Percentiles rank a stretch among this genome's conserved stretches.
phyloP scores from a whole-genome alignment of 2,113 vertebrate species.

The Myotis brandtii region DNA sequence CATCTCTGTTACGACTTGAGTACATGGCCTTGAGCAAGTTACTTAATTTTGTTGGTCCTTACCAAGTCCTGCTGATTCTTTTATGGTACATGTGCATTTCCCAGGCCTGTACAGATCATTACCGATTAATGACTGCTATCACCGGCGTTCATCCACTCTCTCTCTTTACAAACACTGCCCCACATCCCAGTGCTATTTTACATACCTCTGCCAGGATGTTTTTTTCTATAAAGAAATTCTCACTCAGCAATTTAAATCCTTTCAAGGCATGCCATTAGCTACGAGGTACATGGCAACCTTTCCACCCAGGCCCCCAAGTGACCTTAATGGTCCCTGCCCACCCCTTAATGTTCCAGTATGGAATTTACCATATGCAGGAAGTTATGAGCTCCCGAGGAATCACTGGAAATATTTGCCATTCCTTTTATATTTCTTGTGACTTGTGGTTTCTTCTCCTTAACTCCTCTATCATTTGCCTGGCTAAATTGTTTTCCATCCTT shows the following conservation, averaged over 20 bases:
- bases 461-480: background rate
- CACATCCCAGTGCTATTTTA: background rate
- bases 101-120: background rate
- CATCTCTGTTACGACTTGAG: background rate
- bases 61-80: background rate
- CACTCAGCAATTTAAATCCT: background rate
- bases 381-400: background rate
- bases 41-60: conserved; percentile 29
- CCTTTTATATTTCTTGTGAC: background rate
- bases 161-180: background rate
- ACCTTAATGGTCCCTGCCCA: background rate
- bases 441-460: background rate
- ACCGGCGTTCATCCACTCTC: background rate
- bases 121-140: background rate
- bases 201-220: background rate
- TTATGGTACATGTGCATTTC: background rate
- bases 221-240: background rate
- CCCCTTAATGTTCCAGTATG: background rate
- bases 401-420: background rate
- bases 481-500: background rate
- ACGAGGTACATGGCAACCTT: background rate
- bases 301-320: background rate
- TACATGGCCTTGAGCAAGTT: background rate
- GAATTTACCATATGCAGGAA: background rate
- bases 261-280: background rate